Evolutionary conservation across 2,113 vertebrate genomes (phyloP).

Genomic region (Chloropsis hardwickii): DNA sequence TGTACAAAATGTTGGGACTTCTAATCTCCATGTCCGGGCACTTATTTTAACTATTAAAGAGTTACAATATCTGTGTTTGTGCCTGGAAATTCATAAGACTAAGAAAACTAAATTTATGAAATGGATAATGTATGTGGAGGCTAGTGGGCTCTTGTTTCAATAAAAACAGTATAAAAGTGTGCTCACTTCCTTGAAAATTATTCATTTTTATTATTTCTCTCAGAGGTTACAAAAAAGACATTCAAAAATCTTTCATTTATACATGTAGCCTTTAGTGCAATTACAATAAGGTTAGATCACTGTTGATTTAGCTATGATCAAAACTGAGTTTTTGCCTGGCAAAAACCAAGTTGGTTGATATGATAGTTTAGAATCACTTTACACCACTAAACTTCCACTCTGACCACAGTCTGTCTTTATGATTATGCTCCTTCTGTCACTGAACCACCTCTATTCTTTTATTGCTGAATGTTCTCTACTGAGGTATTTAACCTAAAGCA

Average conservation of each 20-base stretch:
- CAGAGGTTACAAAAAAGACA: not conserved
- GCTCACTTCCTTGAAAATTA: not conserved
- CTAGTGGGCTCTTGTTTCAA: not conserved
- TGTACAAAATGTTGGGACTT: not conserved
- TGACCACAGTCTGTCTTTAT: not conserved
- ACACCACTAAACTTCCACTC: not conserved
- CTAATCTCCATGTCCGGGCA: not conserved
- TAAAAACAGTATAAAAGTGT: not conserved
- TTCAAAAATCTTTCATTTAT: not conserved
- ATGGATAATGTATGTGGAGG: not conserved
- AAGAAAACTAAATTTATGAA: not conserved
- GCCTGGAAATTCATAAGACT: not conserved
- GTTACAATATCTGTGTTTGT: not conserved
- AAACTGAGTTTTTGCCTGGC: not conserved
- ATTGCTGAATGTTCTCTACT: not conserved
- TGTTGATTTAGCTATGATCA: not conserved
- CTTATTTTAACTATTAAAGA: not conserved
- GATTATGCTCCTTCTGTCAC: not conserved
- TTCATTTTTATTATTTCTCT: not conserved
- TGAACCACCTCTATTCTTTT: not conserved
- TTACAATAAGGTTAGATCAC: not conserved
- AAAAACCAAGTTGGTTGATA: not conserved
- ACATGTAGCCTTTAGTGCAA: not conserved
- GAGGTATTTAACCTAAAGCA: not conserved
- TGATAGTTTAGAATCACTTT: not conserved